These are phyloP conservation scores for Puma concolor DNA, from an alignment of 2,113 vertebrate genomes.

Conservation along the genomic window DNA sequence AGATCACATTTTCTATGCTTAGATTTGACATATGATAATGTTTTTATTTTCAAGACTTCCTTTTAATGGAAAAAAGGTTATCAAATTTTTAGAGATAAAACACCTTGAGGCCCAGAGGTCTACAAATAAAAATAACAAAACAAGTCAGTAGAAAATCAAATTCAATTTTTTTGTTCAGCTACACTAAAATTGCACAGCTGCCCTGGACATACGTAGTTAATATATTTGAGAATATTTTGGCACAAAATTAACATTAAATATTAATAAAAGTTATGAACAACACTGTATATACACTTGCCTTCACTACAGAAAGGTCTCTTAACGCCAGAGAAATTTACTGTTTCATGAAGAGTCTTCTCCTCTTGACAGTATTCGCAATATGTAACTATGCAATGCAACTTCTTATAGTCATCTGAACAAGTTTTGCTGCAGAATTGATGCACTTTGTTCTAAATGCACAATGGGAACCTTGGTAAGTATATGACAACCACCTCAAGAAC, in stretches of 20 bases:
- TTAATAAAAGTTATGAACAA: constrained; percentile 57
- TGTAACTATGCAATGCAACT: constrained; percentile 98
- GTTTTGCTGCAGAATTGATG: constrained; percentile 98
- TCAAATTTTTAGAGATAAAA: constrained; percentile 31
- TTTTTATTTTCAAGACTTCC: constrained; percentile 35
- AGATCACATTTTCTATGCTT: background rate
- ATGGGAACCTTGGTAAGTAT: constrained; percentile 74
- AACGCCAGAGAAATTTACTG: constrained; percentile 97
- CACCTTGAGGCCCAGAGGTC: background rate
- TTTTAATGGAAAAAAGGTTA: background rate
- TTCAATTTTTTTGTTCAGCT: background rate
- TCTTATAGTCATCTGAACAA: constrained; percentile 99
- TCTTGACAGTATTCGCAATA: constrained; percentile 99
- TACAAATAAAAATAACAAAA: constrained; percentile 10
- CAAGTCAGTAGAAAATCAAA: constrained; percentile 38
- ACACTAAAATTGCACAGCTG: constrained; percentile 13
- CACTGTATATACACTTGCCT: constrained; percentile 87
- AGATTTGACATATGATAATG: background rate
- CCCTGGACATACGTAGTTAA: constrained; percentile 13
- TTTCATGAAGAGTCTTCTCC: constrained; percentile 98
- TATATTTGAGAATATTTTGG: constrained; percentile 38
- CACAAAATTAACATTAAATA: constrained; percentile 59
- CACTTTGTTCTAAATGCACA: constrained; percentile 93
- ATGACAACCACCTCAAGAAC: constrained; percentile 54
- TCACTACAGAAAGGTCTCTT: constrained; percentile 99